Evolutionary conservation across 1,140 invertebrate species (phyloP).

Genomic region (Campoletis sonorensis): DNA sequence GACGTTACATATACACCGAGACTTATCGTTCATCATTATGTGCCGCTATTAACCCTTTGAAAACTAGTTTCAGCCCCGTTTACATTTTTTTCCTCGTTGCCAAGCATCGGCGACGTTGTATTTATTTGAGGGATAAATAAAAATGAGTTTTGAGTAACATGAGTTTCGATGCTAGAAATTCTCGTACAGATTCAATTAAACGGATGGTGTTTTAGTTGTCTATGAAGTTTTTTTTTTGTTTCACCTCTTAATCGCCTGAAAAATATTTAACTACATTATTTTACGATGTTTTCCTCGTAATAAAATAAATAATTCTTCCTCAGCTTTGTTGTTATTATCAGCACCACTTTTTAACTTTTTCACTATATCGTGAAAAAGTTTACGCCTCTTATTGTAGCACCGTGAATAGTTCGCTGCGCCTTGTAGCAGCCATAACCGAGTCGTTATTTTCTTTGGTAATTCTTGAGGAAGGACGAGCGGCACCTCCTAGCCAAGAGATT

Average conservation of each 20-base stretch:
- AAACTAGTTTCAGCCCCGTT: not conserved
- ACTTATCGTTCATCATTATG: slow-evolving; percentile 30
- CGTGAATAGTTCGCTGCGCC: not conserved
- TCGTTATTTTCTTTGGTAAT: slow-evolving; percentile 28
- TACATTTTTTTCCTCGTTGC: not conserved
- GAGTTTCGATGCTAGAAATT: too few relatives aligned
- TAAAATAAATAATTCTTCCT: not conserved
- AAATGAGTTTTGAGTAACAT: not conserved
- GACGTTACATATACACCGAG: not conserved
- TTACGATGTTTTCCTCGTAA: too few relatives aligned
- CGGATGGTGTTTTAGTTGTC: too few relatives aligned
- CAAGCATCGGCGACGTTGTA: not conserved
- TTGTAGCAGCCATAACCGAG: slow-evolving; percentile 1
- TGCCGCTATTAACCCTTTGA: slow-evolving; percentile 29
- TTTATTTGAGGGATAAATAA: not conserved
- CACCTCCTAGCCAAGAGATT: slow-evolving; percentile 15
- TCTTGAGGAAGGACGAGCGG: not conserved
- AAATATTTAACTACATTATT: too few relatives aligned
- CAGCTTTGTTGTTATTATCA: not conserved
- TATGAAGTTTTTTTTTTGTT: too few relatives aligned
- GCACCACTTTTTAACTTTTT: not conserved
- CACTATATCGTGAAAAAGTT: not conserved
- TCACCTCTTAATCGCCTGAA: too few relatives aligned
- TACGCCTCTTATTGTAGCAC: not conserved
- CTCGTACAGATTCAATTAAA: too few relatives aligned